These are phyloP conservation scores for Chloroclystis v-ata DNA, from an alignment of 2,888 invertebrate genomes.

Conservation along the genomic window DNA sequence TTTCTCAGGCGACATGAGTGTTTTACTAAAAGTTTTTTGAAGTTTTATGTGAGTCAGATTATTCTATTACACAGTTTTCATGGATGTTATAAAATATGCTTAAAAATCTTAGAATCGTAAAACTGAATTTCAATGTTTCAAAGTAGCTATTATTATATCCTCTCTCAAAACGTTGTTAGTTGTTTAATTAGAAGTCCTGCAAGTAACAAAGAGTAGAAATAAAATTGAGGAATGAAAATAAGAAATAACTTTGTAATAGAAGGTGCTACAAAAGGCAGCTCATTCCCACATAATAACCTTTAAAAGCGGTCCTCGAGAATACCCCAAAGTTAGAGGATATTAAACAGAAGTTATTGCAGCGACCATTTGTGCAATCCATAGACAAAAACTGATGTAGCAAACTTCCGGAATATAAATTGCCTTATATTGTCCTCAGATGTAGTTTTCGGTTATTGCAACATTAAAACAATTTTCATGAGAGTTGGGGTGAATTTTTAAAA, in stretches of 20 bases:
- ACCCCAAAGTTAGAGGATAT: conserved; percentile 20
- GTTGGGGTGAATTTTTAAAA: background rate
- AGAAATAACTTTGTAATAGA: conserved; percentile 2
- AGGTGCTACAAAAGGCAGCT: conserved; percentile 1
- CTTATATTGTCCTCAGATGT: background rate
- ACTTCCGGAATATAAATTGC: conserved; percentile 2
- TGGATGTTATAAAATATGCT: conserved; percentile 3
- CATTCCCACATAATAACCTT: conserved; percentile 12
- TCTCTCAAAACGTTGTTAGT: too few species aligned
- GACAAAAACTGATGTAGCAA: background rate
- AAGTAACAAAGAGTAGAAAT: too few species aligned
- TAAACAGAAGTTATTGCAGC: conserved; percentile 26
- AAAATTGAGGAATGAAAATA: background rate
- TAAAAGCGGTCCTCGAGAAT: conserved; percentile 8
- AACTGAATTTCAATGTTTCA: too few species aligned
- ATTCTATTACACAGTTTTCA: conserved; percentile 5
- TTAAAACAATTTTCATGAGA: too few species aligned
- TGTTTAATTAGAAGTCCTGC: too few species aligned
- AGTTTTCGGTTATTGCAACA: background rate
- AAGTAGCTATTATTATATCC: too few species aligned
- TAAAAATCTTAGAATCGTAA: too few species aligned
- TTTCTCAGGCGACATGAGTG: conserved; percentile 24
- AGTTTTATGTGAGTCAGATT: conserved; percentile 3
- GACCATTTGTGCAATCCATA: conserved; percentile 20
- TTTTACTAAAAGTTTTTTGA: conserved; percentile 18